Evolutionary conservation across 2,888 invertebrate genomes (phyloP).

Genomic region (Stegana nigrithorax): DNA sequence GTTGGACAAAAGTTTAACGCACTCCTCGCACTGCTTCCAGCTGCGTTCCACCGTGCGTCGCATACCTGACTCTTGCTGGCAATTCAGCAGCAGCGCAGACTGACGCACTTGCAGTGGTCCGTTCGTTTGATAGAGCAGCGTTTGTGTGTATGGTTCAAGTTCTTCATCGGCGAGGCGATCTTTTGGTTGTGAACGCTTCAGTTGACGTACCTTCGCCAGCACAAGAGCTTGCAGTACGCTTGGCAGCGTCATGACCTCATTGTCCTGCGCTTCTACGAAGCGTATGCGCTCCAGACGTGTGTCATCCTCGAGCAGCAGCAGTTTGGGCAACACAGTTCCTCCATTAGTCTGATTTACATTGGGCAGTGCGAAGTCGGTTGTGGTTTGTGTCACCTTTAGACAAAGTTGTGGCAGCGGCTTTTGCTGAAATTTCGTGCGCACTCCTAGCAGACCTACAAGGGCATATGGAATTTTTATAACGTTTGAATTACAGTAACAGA

Average conservation of each 20-base stretch:
- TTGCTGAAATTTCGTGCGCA: constrained; percentile 90
- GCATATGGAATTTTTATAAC: not conserved
- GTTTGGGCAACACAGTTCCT: constrained; percentile 72
- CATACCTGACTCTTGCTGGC: constrained; percentile 80
- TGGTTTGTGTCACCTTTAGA: constrained; percentile 74
- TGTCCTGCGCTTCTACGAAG: constrained; percentile 74
- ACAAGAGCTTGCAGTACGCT: constrained; percentile 84
- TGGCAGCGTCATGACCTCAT: constrained; percentile 71
- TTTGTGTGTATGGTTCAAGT: constrained; percentile 80
- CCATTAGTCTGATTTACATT: constrained; percentile 67
- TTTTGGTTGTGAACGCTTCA: constrained; percentile 79
- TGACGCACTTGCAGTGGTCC: constrained; percentile 83
- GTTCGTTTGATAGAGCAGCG: constrained; percentile 74
- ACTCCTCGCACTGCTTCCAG: constrained; percentile 85
- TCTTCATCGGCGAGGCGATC: constrained; percentile 86
- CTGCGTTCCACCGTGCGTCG: constrained; percentile 89
- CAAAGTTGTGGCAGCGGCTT: constrained; percentile 85
- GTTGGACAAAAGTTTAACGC: constrained; percentile 73
- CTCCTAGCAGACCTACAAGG: constrained; percentile 75
- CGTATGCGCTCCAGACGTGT: constrained; percentile 83
- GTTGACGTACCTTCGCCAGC: constrained; percentile 80
- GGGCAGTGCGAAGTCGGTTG: constrained; percentile 58
- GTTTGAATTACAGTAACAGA: not conserved
- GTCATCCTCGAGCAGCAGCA: constrained; percentile 86
- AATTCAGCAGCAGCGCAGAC: constrained; percentile 80